Evolutionary conservation across 53 echinoderm and acorn worm genomes (phyloP).

Genomic region (Temnopleurus reevesii): DNA sequence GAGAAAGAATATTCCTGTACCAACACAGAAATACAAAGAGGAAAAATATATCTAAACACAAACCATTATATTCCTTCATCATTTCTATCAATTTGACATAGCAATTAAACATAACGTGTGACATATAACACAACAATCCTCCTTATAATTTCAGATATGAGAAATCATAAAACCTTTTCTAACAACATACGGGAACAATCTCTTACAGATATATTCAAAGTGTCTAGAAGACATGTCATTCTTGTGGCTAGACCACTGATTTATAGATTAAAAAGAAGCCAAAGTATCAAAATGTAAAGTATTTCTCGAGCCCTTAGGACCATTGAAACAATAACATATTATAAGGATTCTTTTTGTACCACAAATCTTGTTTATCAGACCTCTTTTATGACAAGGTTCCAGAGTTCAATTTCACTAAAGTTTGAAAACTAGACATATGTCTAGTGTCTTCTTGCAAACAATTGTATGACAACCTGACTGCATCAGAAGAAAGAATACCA

Average conservation of each 20-base stretch:
- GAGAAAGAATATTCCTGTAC: not conserved
- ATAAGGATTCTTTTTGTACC: too few species aligned
- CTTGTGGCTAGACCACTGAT: not conserved
- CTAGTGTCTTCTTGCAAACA: too few species aligned
- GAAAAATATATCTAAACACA: not conserved
- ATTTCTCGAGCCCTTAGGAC: too few species aligned
- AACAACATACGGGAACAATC: not conserved
- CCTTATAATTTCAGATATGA: not conserved
- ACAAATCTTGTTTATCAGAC: too few species aligned
- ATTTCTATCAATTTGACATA: not conserved
- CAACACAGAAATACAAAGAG: not conserved
- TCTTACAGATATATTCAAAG: not conserved
- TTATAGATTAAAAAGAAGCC: too few species aligned
- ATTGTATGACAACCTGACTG: too few species aligned
- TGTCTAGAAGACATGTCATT: not conserved
- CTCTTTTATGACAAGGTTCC: too few species aligned
- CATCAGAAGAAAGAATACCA: too few species aligned
- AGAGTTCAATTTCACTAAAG: too few species aligned
- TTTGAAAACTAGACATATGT: too few species aligned
- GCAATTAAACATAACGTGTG: not conserved
- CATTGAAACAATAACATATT: too few species aligned
- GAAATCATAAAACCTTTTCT: not conserved
- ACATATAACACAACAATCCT: not conserved
- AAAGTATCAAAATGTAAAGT: too few species aligned
- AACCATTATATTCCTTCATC: not conserved